A percentile compares a stretch with the other conserved stretches of the same genome.
Conservation (phyloP, 64 coral and sea anemone species). For the Montipora sp. region DNA sequence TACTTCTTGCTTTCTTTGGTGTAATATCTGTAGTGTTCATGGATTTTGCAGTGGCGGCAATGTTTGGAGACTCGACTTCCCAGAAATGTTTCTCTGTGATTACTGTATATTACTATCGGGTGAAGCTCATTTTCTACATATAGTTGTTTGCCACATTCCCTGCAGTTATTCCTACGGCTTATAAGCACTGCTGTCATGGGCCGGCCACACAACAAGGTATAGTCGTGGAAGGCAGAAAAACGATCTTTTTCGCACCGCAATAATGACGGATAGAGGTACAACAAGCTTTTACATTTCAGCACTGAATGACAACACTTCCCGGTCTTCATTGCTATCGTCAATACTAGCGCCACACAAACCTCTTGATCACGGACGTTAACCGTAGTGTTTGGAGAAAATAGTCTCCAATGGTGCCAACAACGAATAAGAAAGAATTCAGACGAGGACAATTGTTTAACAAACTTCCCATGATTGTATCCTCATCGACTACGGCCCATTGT, state of each 20-base stretch:
- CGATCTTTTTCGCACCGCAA: neutral
- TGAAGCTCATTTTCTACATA: conserved; percentile 20
- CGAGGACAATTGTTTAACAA: neutral
- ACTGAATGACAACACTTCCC: neutral
- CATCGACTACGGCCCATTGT: neutral
- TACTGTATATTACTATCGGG: conserved; percentile 44
- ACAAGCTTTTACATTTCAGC: neutral
- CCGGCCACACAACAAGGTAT: conserved; percentile 15
- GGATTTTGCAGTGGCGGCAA: conserved; percentile 30
- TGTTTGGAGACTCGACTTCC: conserved; percentile 20
- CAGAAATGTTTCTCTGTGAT: conserved; percentile 18
- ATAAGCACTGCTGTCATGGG: conserved; percentile 39
- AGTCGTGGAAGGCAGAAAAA: conserved; percentile 37
- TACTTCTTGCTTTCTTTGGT: conserved; percentile 7
- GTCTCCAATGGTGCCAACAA: neutral
- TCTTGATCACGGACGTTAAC: neutral
- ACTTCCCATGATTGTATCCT: neutral
- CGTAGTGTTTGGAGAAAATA: neutral
- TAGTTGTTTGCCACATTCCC: conserved; percentile 3
- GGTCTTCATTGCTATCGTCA: neutral
- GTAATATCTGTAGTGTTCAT: conserved; percentile 24
- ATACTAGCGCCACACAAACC: neutral
- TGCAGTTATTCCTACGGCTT: conserved; percentile 18
- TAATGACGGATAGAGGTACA: conserved; percentile 6
- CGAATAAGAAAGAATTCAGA: neutral